Evolutionary conservation across 1,140 invertebrate species (phyloP).

Genomic region (Aphelinus atriplicis): DNA sequence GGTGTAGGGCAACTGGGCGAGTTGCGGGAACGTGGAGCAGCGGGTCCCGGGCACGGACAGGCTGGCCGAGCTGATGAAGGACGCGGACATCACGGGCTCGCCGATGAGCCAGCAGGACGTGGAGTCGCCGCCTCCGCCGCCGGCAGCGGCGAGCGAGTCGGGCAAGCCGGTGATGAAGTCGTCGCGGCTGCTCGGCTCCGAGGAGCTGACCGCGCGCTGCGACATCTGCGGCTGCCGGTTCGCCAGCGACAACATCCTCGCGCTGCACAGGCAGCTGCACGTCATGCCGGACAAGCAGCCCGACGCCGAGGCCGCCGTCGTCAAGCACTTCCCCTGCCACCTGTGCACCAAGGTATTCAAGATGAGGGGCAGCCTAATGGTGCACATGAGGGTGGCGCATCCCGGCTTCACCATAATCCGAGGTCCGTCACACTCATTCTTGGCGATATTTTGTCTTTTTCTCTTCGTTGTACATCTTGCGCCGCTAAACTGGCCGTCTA

Average conservation of each 20-base stretch:
- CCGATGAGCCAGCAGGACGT: conserved; percentile 9
- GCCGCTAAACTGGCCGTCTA: too few relatives aligned
- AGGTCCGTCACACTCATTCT: too few relatives aligned
- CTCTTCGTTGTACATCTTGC: too few relatives aligned
- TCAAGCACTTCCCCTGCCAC: conserved; percentile 76
- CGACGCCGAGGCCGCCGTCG: conserved; percentile 50
- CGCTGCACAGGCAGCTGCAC: conserved; percentile 79
- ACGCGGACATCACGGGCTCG: conserved; percentile 24
- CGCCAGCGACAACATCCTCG: conserved; percentile 74
- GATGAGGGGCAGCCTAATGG: conserved; percentile 82
- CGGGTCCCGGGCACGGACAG: conserved; percentile 22
- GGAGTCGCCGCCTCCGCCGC: background rate
- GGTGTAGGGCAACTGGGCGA: too few relatives aligned
- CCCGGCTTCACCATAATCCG: conserved; percentile 60
- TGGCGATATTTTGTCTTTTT: too few relatives aligned
- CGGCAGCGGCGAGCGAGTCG: background rate
- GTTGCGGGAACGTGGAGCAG: background rate
- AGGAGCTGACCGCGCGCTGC: conserved; percentile 67
- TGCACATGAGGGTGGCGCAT: conserved; percentile 83
- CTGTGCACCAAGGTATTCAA: conserved; percentile 82
- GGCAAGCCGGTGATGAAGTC: conserved; percentile 23
- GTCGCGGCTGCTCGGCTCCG: conserved; percentile 38
- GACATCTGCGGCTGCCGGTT: conserved; percentile 79
- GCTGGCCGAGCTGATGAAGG: conserved; percentile 29
- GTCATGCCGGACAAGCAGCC: conserved; percentile 69